These are phyloP conservation scores for Volucella bombylans DNA, from an alignment of 2,888 invertebrate species.

Conservation along the genomic window DNA sequence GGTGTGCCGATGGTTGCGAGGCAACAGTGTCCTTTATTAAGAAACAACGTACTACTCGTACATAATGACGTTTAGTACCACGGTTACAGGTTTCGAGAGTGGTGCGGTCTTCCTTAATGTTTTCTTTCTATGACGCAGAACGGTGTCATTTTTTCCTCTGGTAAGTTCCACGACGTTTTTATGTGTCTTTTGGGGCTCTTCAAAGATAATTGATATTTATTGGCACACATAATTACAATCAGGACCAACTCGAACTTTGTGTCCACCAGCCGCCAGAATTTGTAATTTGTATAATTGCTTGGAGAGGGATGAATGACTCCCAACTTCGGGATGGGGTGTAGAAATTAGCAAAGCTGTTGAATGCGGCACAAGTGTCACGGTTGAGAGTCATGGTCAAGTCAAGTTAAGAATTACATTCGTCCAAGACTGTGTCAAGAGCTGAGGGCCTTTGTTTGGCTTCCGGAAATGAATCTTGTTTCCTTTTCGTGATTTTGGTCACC, in stretches of 20 bases:
- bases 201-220: constrained; percentile 39
- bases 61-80: too few relatives aligned
- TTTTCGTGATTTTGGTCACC: too few relatives aligned
- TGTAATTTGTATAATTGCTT: constrained; percentile 43
- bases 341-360: too few relatives aligned
- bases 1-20: background rate
- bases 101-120: background rate
- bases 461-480: constrained; percentile 8
- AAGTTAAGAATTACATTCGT: background rate
- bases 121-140: background rate
- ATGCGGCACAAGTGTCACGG: too few relatives aligned
- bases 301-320: background rate
- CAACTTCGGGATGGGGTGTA: background rate
- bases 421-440: background rate
- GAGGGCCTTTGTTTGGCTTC: constrained; percentile 35
- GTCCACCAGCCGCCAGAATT: background rate
- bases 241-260: background rate
- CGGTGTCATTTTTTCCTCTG: too few relatives aligned
- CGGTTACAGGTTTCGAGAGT: background rate
- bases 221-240: constrained; percentile 14
- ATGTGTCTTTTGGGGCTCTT: background rate
- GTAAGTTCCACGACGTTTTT: background rate
- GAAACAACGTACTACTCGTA: background rate
- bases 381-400: background rate
- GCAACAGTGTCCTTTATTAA: constrained; percentile 7